These are phyloP conservation scores for Lipotes vexillifer DNA, from an alignment of 2,113 vertebrate genomes.

Conservation along the genomic window DNA sequence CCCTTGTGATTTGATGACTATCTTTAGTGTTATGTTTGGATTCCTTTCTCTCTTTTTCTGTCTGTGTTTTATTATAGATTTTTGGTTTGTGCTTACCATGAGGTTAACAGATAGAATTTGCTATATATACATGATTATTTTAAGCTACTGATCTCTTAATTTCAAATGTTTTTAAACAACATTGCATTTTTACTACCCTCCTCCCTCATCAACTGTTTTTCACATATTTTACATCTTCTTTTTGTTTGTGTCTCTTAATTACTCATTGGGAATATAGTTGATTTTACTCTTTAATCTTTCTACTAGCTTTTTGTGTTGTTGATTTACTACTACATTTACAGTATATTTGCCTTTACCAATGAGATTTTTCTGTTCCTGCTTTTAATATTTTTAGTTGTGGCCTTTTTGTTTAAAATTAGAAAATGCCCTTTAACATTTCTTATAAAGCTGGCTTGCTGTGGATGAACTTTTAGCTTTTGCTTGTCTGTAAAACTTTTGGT, in stretches of 20 bases:
- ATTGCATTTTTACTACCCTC: neutral
- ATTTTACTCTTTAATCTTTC: no score
- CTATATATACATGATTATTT: neutral
- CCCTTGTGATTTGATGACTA: no score
- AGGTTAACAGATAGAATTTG: neutral
- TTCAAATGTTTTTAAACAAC: neutral
- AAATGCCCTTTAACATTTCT: neutral
- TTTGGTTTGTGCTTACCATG: neutral
- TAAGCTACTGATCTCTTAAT: neutral
- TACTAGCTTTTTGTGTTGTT: no score
- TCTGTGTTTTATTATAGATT: neutral
- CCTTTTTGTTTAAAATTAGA: neutral
- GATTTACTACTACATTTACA: no score
- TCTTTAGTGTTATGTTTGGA: no score
- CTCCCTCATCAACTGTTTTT: neutral
- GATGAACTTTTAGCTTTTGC: neutral
- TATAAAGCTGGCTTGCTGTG: neutral
- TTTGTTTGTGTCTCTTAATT: no score
- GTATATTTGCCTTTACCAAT: no score
- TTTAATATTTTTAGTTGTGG: no score
- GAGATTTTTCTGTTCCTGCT: no score
- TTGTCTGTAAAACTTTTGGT: neutral
- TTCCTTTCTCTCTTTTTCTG: neutral
- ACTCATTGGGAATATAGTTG: no score
- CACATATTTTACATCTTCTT: neutral